A percentile compares a stretch with the other conserved stretches of the same genome.
Conservation (phyloP, 2,797 vertebrate species). For the Dromococcyx pavoninus region DNA sequence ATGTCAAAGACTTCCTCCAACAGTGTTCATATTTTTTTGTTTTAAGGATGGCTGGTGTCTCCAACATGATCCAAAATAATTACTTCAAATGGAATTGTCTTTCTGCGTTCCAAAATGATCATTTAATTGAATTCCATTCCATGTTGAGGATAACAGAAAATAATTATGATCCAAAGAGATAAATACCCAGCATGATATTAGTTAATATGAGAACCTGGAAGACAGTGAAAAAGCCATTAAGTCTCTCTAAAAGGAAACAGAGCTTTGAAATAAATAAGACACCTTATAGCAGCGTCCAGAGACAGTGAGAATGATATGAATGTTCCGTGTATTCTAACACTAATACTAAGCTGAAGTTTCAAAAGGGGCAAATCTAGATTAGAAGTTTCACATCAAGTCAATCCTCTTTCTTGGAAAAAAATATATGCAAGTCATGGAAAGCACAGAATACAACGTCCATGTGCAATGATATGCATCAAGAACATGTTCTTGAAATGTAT, state of each 20-base stretch:
- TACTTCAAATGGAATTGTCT: constrained; percentile 60
- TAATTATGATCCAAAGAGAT: constrained; percentile 74
- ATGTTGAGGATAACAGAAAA: constrained; percentile 71
- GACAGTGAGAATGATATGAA: constrained; percentile 3
- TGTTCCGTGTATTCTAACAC: neutral
- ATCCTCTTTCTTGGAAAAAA: neutral
- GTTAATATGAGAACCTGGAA: constrained; percentile 75
- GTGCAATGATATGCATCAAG: neutral
- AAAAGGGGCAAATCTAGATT: neutral
- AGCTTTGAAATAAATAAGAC: constrained; percentile 61
- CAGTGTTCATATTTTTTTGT: constrained; percentile 49
- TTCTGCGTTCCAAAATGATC: constrained; percentile 62
- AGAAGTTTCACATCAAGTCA: neutral
- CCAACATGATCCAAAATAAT: constrained; percentile 70
- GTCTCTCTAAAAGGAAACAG: constrained; percentile 60
- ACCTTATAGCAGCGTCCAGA: constrained; percentile 37
- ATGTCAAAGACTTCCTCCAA: constrained; percentile 70
- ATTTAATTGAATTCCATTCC: constrained; percentile 70
- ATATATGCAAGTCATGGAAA: neutral
- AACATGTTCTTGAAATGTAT: neutral
- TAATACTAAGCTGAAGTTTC: neutral
- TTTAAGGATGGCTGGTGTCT: constrained; percentile 66
- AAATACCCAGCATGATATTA: constrained; percentile 73
- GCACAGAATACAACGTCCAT: neutral
- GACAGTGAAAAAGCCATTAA: constrained; percentile 73